phyloP scores from a whole-genome alignment of 2,888 invertebrate genomes.

The Pollenia angustigena region DNA sequence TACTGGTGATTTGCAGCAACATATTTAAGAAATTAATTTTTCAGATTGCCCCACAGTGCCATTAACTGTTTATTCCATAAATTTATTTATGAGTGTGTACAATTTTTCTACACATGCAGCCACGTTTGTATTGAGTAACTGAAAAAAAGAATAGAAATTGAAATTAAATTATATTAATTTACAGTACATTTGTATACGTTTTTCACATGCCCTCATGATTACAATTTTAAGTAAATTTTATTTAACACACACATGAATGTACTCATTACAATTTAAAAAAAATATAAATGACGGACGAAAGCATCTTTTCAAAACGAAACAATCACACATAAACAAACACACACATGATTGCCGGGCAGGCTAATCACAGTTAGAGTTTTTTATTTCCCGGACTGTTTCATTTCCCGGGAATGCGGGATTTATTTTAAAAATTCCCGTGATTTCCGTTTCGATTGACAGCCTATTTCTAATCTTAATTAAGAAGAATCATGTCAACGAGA shows the following conservation, averaged over 20 bases:
- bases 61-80: background rate
- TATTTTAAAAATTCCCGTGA: too few species aligned
- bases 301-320: too few species aligned
- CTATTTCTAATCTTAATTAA: too few species aligned
- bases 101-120: background rate
- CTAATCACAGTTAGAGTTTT: too few species aligned
- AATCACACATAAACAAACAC: too few species aligned
- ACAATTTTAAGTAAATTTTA: slow-evolving; percentile 22
- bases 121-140: slow-evolving; percentile 11
- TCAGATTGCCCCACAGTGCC: slow-evolving; percentile 2
- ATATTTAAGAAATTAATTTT: too few species aligned
- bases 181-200: slow-evolving; percentile 29
- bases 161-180: slow-evolving; percentile 57
- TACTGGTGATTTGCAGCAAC: too few species aligned
- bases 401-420: too few species aligned
- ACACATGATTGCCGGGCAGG: too few species aligned
- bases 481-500: too few species aligned
- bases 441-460: too few species aligned
- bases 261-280: slow-evolving; percentile 9
- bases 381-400: too few species aligned
- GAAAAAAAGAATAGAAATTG: slow-evolving; percentile 42
- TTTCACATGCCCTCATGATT: slow-evolving; percentile 54
- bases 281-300: background rate
- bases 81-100: background rate
- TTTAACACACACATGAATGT: slow-evolving; percentile 6